These are phyloP conservation scores for Ctenomys sociabilis DNA, from an alignment of 2,113 vertebrate species.

Conservation along the genomic window DNA sequence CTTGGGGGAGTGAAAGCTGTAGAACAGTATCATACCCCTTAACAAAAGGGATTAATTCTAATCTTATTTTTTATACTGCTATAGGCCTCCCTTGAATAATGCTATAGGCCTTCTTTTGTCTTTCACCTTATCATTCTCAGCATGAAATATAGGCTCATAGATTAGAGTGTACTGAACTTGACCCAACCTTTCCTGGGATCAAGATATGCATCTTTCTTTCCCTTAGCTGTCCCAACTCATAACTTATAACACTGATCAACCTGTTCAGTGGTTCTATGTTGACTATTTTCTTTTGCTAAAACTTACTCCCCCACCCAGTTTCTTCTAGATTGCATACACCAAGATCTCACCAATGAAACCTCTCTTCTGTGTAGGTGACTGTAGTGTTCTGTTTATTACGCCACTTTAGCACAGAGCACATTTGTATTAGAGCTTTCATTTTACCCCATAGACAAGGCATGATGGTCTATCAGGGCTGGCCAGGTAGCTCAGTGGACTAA, in stretches of 20 bases:
- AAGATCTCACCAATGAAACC: neutral
- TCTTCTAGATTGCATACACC: neutral
- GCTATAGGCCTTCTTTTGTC: neutral
- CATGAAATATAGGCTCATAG: neutral
- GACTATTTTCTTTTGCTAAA: neutral
- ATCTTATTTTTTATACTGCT: neutral
- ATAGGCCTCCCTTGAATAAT: neutral
- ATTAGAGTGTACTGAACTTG: neutral
- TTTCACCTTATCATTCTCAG: neutral
- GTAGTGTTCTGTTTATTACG: neutral
- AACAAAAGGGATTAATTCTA: neutral
- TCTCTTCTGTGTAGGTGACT: neutral
- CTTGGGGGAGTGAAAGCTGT: conserved; percentile 17
- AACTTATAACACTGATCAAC: neutral
- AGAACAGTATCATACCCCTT: neutral
- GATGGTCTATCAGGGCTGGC: neutral
- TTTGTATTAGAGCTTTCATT: neutral
- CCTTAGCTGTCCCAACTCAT: neutral
- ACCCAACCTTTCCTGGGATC: neutral
- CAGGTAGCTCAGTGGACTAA: no score
- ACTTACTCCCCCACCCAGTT: neutral
- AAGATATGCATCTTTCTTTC: neutral
- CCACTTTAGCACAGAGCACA: neutral
- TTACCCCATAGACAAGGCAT: neutral
- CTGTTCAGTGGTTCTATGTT: neutral